Conservation (phyloP, 2,888 invertebrate species). For the Cremastinae sp. region DNA sequence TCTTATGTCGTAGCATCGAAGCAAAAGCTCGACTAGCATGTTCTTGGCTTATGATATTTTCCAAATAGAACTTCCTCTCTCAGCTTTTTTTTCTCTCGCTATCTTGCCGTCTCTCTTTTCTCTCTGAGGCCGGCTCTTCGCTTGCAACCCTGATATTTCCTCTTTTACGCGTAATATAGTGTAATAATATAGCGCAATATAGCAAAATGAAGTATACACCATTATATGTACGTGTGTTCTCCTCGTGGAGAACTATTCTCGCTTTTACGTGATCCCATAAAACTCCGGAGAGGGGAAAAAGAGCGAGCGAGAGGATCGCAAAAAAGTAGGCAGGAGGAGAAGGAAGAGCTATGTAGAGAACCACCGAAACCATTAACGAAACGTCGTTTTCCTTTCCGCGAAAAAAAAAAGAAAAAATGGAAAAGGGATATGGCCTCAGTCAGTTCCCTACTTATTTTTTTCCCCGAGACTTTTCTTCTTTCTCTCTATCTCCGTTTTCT, state of each 20-base stretch:
- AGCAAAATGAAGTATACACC: not conserved
- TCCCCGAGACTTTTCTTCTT: too few relatives aligned
- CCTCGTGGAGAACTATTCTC: slow-evolving; percentile 35
- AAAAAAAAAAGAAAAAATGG: slow-evolving; percentile 11
- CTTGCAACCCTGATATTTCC: slow-evolving; percentile 32
- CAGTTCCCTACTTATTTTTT: too few relatives aligned
- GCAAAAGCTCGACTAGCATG: slow-evolving; percentile 31
- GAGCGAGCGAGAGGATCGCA: slow-evolving; percentile 42
- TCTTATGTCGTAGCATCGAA: slow-evolving; percentile 32
- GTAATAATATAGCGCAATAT: slow-evolving; percentile 29
- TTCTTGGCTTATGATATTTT: slow-evolving; percentile 60
- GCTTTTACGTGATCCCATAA: slow-evolving; percentile 60
- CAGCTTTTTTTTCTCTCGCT: too few relatives aligned
- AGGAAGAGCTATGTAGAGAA: slow-evolving; percentile 39
- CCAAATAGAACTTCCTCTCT: slow-evolving; percentile 47
- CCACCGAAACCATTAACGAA: slow-evolving; percentile 54
- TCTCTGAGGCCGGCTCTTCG: not conserved
- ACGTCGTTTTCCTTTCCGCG: slow-evolving; percentile 43
- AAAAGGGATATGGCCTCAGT: not conserved
- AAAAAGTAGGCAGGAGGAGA: slow-evolving; percentile 28
- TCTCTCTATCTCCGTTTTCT: not conserved
- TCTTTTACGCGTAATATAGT: slow-evolving; percentile 23
- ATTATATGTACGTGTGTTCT: slow-evolving; percentile 16
- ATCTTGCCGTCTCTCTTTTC: not conserved
- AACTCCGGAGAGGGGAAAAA: slow-evolving; percentile 45